These are phyloP conservation scores for Scopus umbretta DNA, from an alignment of 2,113 vertebrate species.

Conservation along the genomic window DNA sequence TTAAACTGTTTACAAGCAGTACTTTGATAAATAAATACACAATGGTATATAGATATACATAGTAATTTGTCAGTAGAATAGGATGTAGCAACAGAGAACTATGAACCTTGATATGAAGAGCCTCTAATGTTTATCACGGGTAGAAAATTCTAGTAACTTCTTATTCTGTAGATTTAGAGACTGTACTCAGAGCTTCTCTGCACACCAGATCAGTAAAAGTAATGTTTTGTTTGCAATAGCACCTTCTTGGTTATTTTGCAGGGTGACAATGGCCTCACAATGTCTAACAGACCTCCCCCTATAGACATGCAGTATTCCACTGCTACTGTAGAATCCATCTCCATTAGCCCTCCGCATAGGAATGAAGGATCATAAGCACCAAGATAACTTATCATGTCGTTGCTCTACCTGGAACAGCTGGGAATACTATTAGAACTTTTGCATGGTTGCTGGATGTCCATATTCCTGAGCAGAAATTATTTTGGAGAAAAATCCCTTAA, in stretches of 20 bases:
- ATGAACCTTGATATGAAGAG: neutral
- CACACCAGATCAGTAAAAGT: neutral
- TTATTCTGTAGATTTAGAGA: neutral
- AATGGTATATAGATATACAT: neutral
- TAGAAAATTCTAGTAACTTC: neutral
- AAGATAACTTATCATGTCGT: neutral
- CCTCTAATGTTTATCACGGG: neutral
- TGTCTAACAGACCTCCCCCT: neutral
- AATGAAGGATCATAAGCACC: neutral
- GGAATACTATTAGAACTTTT: neutral
- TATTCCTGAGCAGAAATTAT: neutral
- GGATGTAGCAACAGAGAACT: neutral
- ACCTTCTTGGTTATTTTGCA: neutral
- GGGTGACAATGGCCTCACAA: neutral
- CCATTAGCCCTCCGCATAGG: neutral
- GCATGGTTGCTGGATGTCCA: neutral
- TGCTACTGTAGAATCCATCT: neutral
- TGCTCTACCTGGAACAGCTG: neutral
- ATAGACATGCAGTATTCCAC: neutral
- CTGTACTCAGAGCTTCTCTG: neutral
- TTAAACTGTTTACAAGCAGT: neutral
- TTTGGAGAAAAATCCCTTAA: neutral
- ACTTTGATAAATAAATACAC: neutral
- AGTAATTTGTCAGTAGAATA: neutral
- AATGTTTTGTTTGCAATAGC: neutral